Evolutionary conservation across 2,888 invertebrate species (phyloP).

Genomic region (Phlogophora meticulosa): DNA sequence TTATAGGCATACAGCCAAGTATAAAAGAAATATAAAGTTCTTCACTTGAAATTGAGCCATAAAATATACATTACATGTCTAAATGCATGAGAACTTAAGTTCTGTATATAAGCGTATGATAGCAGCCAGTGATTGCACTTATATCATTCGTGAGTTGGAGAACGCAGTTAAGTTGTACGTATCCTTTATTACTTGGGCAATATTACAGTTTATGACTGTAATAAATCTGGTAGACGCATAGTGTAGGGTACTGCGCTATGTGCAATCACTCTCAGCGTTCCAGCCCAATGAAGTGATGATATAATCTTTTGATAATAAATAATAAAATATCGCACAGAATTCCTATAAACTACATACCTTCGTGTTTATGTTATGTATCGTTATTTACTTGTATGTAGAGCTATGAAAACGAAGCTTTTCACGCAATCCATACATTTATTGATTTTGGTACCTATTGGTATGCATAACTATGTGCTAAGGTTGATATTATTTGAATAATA

Average conservation of each 20-base stretch:
- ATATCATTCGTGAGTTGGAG: conserved; percentile 74
- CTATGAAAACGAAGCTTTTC: conserved; percentile 32
- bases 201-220: conserved; percentile 85
- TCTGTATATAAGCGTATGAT: conserved; percentile 49
- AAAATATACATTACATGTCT: conserved; percentile 53
- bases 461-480: conserved; percentile 15
- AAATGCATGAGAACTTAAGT: conserved; percentile 55
- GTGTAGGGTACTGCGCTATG: conserved; percentile 70
- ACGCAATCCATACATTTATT: conserved; percentile 39
- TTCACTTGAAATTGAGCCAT: conserved; percentile 45
- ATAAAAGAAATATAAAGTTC: conserved; percentile 35
- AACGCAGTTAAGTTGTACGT: conserved; percentile 80
- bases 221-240: conserved; percentile 84
- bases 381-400: conserved; percentile 28
- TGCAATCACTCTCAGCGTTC: conserved; percentile 70
- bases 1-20: conserved; percentile 42
- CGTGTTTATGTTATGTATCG: conserved; percentile 17
- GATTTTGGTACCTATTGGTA: conserved; percentile 33
- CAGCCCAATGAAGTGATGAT: conserved; percentile 63
- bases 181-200: conserved; percentile 85
- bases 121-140: conserved; percentile 67
- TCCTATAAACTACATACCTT: conserved; percentile 21
- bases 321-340: conserved; percentile 40
- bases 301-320: conserved; percentile 54
- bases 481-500: conserved; percentile 47